A percentile compares a stretch with the other conserved stretches of the same genome.
These are phyloP conservation scores for Porites australiensis DNA, from an alignment of 64 coral and sea anemone genomes.

Conservation along the genomic window DNA sequence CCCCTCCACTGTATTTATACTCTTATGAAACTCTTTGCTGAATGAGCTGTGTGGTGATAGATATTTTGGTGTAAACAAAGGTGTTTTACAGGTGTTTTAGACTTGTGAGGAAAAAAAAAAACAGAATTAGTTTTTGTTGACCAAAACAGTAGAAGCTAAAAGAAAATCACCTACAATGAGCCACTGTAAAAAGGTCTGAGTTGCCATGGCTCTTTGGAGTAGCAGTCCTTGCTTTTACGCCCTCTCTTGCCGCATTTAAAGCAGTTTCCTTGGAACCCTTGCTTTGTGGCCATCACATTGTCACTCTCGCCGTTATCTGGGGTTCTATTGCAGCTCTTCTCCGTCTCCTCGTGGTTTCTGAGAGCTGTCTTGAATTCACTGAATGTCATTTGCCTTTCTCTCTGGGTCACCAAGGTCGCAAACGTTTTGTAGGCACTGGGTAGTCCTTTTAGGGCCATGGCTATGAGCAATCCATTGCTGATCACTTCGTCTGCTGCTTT, in stretches of 20 bases:
- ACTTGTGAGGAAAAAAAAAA: too few species aligned
- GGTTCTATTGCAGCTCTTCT: slow-evolving; percentile 35
- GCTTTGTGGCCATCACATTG: slow-evolving; percentile 8
- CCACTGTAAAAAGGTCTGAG: too few species aligned
- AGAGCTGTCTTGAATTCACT: slow-evolving; percentile 36
- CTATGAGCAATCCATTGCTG: background rate
- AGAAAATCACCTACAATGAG: too few species aligned
- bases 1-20: too few species aligned
- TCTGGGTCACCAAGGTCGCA: slow-evolving; percentile 47
- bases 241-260: slow-evolving; percentile 1
- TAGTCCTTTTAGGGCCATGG: slow-evolving; percentile 41
- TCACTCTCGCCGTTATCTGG: background rate
- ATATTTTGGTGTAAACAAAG: too few species aligned
- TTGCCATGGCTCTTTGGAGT: too few species aligned
- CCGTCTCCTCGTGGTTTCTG: slow-evolving; percentile 62
- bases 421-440: slow-evolving; percentile 47
- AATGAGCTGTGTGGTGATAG: too few species aligned
- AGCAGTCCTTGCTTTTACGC: too few species aligned
- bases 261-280: background rate
- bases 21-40: too few species aligned
- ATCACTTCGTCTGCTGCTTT: slow-evolving; percentile 29
- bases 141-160: too few species aligned
- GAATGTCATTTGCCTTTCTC: slow-evolving; percentile 21
- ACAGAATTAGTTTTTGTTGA: too few species aligned
- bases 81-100: too few species aligned